Percentiles rank a stretch among this genome's conserved stretches.
Evolutionary conservation across 2,797 vertebrate genomes (phyloP).

Genomic region (Acanthornis magna): DNA sequence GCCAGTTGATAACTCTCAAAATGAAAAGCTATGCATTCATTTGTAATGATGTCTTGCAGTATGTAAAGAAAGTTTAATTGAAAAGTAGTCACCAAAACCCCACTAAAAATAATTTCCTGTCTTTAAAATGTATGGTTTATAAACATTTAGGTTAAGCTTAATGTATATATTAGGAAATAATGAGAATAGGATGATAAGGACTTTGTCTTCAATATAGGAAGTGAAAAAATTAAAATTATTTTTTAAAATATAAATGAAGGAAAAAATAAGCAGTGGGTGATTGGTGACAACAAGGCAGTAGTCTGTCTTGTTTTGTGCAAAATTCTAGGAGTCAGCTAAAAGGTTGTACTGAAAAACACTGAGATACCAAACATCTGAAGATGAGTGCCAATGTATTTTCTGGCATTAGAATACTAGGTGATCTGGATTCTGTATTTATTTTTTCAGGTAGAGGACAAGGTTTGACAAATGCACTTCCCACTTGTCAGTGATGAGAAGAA

Average conservation of each 20-base stretch:
- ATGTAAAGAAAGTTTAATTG: neutral
- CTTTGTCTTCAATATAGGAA: neutral
- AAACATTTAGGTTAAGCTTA: neutral
- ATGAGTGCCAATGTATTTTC: neutral
- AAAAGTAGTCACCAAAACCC: neutral
- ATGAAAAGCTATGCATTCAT: neutral
- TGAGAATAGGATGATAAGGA: neutral
- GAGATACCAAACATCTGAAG: neutral
- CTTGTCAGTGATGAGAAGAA: neutral
- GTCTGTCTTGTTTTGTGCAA: neutral
- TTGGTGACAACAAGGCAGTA: neutral
- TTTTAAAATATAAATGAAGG: neutral
- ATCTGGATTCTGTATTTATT: neutral
- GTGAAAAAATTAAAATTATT: neutral
- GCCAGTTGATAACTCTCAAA: neutral
- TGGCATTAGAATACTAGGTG: neutral
- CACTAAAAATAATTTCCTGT: neutral
- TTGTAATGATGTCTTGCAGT: neutral
- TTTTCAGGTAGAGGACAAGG: neutral
- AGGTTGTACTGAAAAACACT: neutral
- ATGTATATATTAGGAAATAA: neutral
- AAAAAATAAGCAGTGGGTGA: neutral
- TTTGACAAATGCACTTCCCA: neutral
- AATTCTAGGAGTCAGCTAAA: neutral
- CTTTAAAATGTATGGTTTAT: neutral